These are phyloP conservation scores for Meghimatium bilineatum DNA, from an alignment of 2,888 invertebrate genomes.

Conservation along the genomic window DNA sequence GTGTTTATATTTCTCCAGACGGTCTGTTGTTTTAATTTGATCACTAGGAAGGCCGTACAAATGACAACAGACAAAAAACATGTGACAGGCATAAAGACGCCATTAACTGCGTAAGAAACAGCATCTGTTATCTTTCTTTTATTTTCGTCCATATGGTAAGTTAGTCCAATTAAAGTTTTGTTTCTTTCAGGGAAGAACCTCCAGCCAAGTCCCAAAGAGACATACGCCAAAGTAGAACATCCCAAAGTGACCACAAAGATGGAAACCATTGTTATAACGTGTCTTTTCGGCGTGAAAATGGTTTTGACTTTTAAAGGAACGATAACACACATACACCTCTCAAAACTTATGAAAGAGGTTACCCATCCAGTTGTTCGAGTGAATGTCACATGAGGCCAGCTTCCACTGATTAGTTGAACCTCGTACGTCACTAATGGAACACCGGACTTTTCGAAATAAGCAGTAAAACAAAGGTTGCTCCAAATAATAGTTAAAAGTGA, in stretches of 20 bases:
- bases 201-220: conserved; percentile 10
- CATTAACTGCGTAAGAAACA: background rate
- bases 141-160: background rate
- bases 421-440: background rate
- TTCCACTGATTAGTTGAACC: background rate
- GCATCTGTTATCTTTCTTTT: background rate
- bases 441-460: background rate
- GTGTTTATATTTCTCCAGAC: conserved; percentile 13
- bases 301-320: conserved; percentile 24
- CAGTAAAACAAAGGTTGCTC: conserved; percentile 15
- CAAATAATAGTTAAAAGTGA: conserved; percentile 7
- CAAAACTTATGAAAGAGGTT: conserved; percentile 17
- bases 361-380: conserved; percentile 11
- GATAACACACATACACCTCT: conserved; percentile 23
- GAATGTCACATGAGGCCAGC: conserved; percentile 29
- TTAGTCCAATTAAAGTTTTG: conserved; percentile 4
- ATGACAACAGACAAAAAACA: conserved; percentile 2
- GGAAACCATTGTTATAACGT: background rate
- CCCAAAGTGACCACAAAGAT: background rate
- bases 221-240: background rate
- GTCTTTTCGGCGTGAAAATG: background rate
- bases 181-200: conserved; percentile 13
- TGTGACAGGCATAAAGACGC: conserved; percentile 24
- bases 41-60: background rate
- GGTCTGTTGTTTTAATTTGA: background rate